Evolutionary conservation across 2,797 vertebrate genomes (phyloP).

Genomic region (Loriculus beryllinus): DNA sequence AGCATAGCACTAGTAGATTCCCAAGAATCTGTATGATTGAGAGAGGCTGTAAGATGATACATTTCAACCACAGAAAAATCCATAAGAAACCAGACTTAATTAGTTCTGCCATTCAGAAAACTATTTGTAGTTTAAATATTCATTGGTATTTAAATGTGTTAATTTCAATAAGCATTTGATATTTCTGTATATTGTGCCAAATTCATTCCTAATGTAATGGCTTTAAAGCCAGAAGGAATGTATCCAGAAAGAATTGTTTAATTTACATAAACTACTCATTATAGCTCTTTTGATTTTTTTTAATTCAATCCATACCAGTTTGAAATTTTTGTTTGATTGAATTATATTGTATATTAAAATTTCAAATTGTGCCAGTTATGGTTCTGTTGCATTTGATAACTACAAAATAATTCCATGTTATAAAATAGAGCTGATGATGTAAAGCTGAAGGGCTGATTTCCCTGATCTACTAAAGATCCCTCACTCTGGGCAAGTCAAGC

Average conservation of each 20-base stretch:
- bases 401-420: background rate
- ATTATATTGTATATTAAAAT: constrained; percentile 32
- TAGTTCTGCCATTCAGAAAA: background rate
- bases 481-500: background rate
- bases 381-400: constrained; percentile 40
- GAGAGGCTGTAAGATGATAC: background rate
- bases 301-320: constrained; percentile 19
- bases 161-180: constrained; percentile 64
- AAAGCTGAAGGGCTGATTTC: background rate
- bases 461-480: background rate
- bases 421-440: background rate
- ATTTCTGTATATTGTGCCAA: constrained; percentile 24
- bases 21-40: background rate
- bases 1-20: background rate
- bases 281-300: constrained; percentile 42
- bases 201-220: constrained; percentile 46
- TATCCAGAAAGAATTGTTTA: constrained; percentile 46
- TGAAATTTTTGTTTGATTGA: constrained; percentile 43
- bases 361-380: constrained; percentile 38
- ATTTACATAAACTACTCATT: constrained; percentile 61
- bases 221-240: constrained; percentile 63
- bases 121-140: constrained; percentile 48
- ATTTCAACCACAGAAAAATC: background rate
- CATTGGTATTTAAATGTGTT: constrained; percentile 58
- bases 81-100: background rate